Percentiles rank a stretch among this genome's conserved stretches.
Evolutionary conservation across 2,888 invertebrate genomes (phyloP).

Genomic region (Parelbella ahira): DNA sequence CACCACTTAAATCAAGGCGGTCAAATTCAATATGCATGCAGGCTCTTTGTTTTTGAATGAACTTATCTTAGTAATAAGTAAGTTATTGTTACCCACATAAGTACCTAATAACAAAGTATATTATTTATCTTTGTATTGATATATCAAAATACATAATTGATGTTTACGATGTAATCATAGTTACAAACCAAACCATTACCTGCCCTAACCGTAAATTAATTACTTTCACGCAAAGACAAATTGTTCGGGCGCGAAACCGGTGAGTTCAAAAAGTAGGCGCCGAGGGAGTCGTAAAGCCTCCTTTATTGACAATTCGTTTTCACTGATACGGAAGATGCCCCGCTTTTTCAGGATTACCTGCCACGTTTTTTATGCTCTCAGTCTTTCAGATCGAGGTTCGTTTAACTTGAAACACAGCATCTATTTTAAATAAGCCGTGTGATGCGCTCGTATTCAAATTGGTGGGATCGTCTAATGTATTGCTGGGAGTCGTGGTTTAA

Average conservation of each 20-base stretch:
- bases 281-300: conserved; percentile 33
- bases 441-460: conserved; percentile 13
- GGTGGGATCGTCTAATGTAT: no score
- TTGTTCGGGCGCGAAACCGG: conserved; percentile 28
- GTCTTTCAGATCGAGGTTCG: conserved; percentile 16
- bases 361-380: conserved; percentile 26
- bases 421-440: conserved; percentile 23
- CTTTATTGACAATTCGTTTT: conserved; percentile 47
- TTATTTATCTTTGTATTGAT: no score
- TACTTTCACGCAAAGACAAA: not conserved
- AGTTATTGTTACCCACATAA: no score
- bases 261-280: conserved; percentile 29
- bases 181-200: conserved; percentile 5
- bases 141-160: no score
- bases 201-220: conserved; percentile 8
- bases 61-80: no score
- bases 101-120: no score
- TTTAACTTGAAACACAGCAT: conserved; percentile 16
- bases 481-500: no score
- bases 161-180: no score
- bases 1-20: no score
- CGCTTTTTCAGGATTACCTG: conserved; percentile 38
- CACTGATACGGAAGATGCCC: conserved; percentile 37
- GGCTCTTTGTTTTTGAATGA: no score
- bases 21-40: no score